Conservation (phyloP, 2,888 invertebrate genomes). For the Tridacna crocea region DNA sequence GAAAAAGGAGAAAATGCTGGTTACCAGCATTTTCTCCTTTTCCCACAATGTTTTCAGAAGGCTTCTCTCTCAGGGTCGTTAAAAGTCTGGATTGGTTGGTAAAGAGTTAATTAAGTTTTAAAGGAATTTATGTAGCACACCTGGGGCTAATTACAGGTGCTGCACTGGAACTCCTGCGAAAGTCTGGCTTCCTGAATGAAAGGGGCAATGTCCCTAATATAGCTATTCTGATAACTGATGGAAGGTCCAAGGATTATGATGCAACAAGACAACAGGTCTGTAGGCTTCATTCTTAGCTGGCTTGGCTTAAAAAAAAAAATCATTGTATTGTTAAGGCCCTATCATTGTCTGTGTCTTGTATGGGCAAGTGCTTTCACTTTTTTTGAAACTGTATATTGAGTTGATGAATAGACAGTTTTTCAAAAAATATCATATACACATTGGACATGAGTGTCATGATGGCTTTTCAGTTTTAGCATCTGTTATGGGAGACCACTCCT, state of each 20-base stretch:
- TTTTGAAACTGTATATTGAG: no score
- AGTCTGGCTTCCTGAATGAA: slow-evolving; percentile 42
- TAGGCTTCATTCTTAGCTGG: neutral
- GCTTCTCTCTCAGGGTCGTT: neutral
- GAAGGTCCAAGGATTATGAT: slow-evolving; percentile 44
- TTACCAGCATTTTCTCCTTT: neutral
- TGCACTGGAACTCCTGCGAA: slow-evolving; percentile 50
- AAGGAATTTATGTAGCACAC: neutral
- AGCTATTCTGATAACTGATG: slow-evolving; percentile 62
- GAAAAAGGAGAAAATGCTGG: neutral
- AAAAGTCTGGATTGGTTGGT: neutral
- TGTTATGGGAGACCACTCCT: no score
- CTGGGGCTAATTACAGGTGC: slow-evolving; percentile 25
- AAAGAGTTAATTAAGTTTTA: neutral
- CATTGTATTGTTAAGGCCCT: neutral
- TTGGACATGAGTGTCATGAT: no score
- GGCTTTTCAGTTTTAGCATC: no score
- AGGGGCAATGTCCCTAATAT: slow-evolving; percentile 44
- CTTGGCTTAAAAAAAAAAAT: neutral
- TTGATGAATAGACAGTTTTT: no score
- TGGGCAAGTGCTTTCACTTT: no score
- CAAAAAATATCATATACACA: no score
- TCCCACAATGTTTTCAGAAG: neutral
- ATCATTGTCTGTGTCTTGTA: no score
- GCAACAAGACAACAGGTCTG: slow-evolving; percentile 49